Conservation (phyloP, 2,888 invertebrate species). For the Acleris holmiana region DNA sequence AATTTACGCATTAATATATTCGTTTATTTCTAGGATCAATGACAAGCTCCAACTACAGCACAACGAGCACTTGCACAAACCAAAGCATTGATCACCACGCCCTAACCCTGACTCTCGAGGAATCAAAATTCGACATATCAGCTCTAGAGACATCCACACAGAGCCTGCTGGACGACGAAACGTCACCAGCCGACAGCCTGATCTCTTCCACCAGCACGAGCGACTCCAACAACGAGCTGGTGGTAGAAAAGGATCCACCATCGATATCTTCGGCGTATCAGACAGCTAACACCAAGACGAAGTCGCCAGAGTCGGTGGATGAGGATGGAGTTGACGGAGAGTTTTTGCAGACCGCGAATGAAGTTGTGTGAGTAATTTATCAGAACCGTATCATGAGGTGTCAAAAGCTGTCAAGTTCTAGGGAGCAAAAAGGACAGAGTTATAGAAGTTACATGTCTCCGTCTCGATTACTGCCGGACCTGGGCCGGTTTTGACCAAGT, state of each 20-base stretch:
- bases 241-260: constrained; percentile 73
- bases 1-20: neutral
- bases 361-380: constrained; percentile 58
- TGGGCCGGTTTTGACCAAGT: no score
- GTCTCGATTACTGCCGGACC: no score
- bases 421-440: no score
- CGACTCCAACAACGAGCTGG: constrained; percentile 83
- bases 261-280: constrained; percentile 78
- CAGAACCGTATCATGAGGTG: neutral
- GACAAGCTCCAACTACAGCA: constrained; percentile 82
- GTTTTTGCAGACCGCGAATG: constrained; percentile 59
- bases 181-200: constrained; percentile 92
- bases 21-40: constrained; percentile 66
- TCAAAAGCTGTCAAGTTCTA: no score
- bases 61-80: constrained; percentile 79
- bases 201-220: constrained; percentile 87
- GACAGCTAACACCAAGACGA: constrained; percentile 82
- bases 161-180: constrained; percentile 91
- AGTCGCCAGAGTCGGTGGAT: constrained; percentile 68
- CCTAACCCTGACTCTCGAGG: constrained; percentile 87
- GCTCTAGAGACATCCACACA: constrained; percentile 88
- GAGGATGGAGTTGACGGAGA: constrained; percentile 70
- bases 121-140: constrained; percentile 90
- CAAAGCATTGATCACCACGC: constrained; percentile 77
- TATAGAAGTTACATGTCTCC: no score